Percentiles rank a stretch among this genome's conserved stretches.
Evolutionary conservation across 2,888 invertebrate species (phyloP).

Genomic region (Luperina testacea): DNA sequence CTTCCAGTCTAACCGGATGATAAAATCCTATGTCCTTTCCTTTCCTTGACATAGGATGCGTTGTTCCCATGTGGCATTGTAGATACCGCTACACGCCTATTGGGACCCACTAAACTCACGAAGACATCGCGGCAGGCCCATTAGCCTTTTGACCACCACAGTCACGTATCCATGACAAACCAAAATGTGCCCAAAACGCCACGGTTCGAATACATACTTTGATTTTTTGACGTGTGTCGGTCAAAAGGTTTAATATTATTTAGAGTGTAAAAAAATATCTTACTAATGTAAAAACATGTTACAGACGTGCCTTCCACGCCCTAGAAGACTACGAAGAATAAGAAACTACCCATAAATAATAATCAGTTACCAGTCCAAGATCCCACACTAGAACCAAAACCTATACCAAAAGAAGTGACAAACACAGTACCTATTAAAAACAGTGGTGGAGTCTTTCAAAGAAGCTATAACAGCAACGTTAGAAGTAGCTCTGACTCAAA

Average conservation of each 20-base stretch:
- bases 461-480: neutral
- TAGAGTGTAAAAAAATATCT: no score
- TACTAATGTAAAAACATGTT: constrained; percentile 9
- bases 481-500: neutral
- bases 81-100: neutral
- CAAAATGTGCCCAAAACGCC: no score
- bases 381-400: neutral
- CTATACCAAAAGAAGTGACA: neutral
- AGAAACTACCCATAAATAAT: constrained; percentile 9
- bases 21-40: no score
- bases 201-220: no score
- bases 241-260: no score
- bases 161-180: no score
- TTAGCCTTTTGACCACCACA: no score
- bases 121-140: neutral
- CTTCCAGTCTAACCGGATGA: no score
- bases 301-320: constrained; percentile 17
- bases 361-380: neutral
- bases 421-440: neutral
- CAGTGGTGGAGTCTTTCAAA: neutral
- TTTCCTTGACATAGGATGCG: no score
- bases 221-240: no score
- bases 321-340: constrained; percentile 13
- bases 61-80: no score
- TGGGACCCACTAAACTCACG: neutral